phyloP scores from a whole-genome alignment of 2,888 invertebrate genomes.

The Polietes domitor region DNA sequence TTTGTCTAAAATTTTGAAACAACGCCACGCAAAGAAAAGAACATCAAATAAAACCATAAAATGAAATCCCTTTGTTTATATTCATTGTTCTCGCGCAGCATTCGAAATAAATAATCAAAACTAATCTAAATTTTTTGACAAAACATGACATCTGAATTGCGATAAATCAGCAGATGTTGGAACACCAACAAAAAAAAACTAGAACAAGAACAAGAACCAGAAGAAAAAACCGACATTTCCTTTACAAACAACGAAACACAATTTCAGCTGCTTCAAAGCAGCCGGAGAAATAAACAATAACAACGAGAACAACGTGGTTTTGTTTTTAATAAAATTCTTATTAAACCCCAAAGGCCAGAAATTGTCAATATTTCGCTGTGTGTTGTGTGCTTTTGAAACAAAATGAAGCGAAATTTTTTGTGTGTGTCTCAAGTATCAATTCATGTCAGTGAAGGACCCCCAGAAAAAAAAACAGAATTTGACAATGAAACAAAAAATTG shows the following conservation, averaged over 20 bases:
- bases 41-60: background rate
- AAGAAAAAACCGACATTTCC: background rate
- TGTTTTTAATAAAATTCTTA: background rate
- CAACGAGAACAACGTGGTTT: background rate
- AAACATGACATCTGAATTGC: background rate
- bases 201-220: background rate
- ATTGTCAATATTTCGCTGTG: background rate
- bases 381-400: background rate
- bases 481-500: background rate
- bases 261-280: background rate
- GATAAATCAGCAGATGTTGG: background rate
- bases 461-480: background rate
- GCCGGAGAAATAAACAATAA: too few relatives aligned
- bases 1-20: background rate
- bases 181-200: background rate
- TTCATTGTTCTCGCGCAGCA: background rate
- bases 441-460: background rate
- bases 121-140: background rate
- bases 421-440: conserved; percentile 4
- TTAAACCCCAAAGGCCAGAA: background rate
- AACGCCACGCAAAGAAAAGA: background rate
- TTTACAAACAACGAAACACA: background rate
- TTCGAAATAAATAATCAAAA: background rate
- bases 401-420: background rate
- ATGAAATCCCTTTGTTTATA: conserved; percentile 1